phyloP scores from a whole-genome alignment of 2,113 vertebrate species.

The Cephalopterus ornatus region DNA sequence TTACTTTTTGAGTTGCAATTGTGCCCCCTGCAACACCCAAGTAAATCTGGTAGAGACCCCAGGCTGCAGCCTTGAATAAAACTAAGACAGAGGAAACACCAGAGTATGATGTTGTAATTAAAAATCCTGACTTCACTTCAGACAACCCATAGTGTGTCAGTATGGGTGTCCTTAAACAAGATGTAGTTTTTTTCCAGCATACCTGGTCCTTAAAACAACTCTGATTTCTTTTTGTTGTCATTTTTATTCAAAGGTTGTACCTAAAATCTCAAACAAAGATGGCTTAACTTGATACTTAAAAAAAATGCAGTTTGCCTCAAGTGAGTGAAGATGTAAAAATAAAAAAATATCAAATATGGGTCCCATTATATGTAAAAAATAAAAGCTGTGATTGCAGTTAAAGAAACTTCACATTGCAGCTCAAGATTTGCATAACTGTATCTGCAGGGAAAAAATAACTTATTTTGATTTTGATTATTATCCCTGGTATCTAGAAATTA shows the following conservation, averaged over 20 bases:
- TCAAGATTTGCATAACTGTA: neutral
- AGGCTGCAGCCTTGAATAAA: neutral
- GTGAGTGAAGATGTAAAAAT: neutral
- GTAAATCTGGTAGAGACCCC: neutral
- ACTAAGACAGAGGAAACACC: neutral
- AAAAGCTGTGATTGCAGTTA: neutral
- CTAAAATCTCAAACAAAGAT: neutral
- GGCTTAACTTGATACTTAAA: neutral
- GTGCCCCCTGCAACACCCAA: neutral
- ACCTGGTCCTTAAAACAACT: neutral
- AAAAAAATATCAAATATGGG: neutral
- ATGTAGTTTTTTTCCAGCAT: neutral
- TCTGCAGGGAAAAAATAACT: neutral
- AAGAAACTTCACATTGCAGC: neutral
- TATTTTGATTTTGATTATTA: neutral
- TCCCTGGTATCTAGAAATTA: neutral
- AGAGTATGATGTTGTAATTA: neutral
- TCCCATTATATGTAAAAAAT: neutral
- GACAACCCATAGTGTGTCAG: neutral
- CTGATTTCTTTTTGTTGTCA: neutral
- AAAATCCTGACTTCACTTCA: neutral
- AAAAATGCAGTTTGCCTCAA: neutral
- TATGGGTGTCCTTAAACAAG: neutral
- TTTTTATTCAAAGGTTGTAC: neutral
- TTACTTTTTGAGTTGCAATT: neutral